These are phyloP conservation scores for Meliscaeva auricollis DNA, from an alignment of 2,888 invertebrate species.

Conservation along the genomic window DNA sequence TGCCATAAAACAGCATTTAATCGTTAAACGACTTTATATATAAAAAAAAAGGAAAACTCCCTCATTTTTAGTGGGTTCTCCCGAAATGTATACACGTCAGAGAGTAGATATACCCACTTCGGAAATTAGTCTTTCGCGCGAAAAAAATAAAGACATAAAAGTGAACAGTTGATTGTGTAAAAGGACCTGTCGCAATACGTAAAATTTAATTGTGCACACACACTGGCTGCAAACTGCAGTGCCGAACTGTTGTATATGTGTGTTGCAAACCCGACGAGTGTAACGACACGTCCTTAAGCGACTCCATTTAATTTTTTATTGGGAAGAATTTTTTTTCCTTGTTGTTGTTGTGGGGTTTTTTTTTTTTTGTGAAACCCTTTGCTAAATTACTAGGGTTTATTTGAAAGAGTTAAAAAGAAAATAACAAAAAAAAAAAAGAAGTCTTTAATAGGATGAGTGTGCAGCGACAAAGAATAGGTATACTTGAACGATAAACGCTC, in stretches of 20 bases:
- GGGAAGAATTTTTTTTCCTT: constrained; percentile 27
- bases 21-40: constrained; percentile 40
- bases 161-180: constrained; percentile 71
- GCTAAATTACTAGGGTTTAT: constrained; percentile 60
- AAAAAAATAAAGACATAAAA: constrained; percentile 75
- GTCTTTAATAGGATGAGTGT: constrained; percentile 31
- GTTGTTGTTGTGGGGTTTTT: background rate
- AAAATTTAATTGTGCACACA: constrained; percentile 73
- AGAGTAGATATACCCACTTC: constrained; percentile 55
- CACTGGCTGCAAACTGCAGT: constrained; percentile 57
- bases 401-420: constrained; percentile 48
- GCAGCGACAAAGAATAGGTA: constrained; percentile 17
- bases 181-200: constrained; percentile 74
- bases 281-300: constrained; percentile 65
- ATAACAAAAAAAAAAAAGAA: no score
- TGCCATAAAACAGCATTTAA: constrained; percentile 71
- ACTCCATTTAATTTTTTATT: constrained; percentile 67
- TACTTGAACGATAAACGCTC: constrained; percentile 50
- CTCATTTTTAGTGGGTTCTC: background rate
- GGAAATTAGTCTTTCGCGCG: constrained; percentile 73
- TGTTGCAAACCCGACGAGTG: constrained; percentile 45
- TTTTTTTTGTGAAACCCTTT: constrained; percentile 27
- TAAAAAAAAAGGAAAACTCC: constrained; percentile 24
- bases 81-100: no score
- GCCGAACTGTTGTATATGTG: background rate